Evolutionary conservation across 1,140 invertebrate species (phyloP).

Genomic region (Microplitis mediator): DNA sequence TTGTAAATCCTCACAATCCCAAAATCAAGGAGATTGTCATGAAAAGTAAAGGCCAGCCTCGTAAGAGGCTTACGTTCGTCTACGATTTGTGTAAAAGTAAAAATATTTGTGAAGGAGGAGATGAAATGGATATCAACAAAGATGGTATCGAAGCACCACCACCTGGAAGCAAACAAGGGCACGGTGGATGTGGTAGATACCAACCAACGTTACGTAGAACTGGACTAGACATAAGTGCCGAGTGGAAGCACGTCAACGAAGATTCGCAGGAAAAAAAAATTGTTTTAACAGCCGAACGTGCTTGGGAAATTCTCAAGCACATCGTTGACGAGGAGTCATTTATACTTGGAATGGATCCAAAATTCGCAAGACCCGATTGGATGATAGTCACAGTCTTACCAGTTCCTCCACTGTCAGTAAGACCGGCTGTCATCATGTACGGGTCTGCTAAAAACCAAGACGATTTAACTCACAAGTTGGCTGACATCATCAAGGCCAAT

Average conservation of each 20-base stretch:
- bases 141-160: slow-evolving; percentile 66
- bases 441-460: slow-evolving; percentile 98
- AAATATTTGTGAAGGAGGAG: slow-evolving; percentile 97
- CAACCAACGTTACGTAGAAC: slow-evolving; percentile 90
- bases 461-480: slow-evolving; percentile 98
- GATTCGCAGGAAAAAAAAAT: slow-evolving; percentile 98
- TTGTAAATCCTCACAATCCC: slow-evolving; percentile 91
- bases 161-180: slow-evolving; percentile 76
- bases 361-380: slow-evolving; percentile 97
- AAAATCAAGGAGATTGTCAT: slow-evolving; percentile 97
- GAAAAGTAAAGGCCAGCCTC: slow-evolving; percentile 96
- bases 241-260: slow-evolving; percentile 99
- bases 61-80: slow-evolving; percentile 92
- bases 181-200: slow-evolving; percentile 96
- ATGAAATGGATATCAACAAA: slow-evolving; percentile 92
- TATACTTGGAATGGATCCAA: slow-evolving; percentile 94
- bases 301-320: slow-evolving; percentile 95
- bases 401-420: slow-evolving; percentile 90
- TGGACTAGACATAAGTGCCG: slow-evolving; percentile 91
- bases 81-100: slow-evolving; percentile 99
- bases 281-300: slow-evolving; percentile 88
- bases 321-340: slow-evolving; percentile 97
- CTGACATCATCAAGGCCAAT: slow-evolving; percentile 99
- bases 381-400: slow-evolving; percentile 98
- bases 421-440: slow-evolving; percentile 99